Percentiles rank a stretch among this genome's conserved stretches.
Conservation (phyloP, 2,797 vertebrate genomes). For the Bradypodion pumilum region DNA sequence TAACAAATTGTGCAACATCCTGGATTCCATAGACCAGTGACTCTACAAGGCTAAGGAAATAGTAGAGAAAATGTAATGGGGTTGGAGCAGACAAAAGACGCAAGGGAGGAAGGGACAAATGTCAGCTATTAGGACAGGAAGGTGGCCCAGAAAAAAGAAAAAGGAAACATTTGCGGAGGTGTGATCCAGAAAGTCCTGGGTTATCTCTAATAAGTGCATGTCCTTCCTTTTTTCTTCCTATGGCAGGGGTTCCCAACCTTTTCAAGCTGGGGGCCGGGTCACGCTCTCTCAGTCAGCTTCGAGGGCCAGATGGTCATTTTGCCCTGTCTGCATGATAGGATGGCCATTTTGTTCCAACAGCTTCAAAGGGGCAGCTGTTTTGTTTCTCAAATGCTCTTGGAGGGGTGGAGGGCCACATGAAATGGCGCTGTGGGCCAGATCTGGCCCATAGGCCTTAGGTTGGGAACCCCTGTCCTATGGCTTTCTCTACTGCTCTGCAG, state of each 20-base stretch:
- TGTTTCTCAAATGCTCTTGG: no score
- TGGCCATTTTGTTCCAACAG: no score
- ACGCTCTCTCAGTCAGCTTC: no score
- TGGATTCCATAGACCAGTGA: slow-evolving; percentile 20
- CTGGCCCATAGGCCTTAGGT: no score
- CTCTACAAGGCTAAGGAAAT: neutral
- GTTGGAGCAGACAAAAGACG: neutral
- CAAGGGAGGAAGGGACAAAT: neutral
- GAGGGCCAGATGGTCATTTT: no score
- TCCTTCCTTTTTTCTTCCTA: neutral
- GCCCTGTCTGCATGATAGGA: no score
- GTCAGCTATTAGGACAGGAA: neutral
- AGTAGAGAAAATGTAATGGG: neutral
- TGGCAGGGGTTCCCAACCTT: neutral
- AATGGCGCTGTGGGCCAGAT: no score
- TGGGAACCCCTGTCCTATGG: no score
- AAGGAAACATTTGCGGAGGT: neutral
- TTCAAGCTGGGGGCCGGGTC: no score
- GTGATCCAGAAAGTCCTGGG: neutral
- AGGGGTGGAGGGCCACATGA: no score
- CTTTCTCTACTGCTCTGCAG: neutral
- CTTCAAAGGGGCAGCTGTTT: no score
- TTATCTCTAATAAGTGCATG: neutral
- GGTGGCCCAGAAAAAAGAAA: neutral
- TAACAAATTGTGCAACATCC: slow-evolving; percentile 35